phyloP scores from a whole-genome alignment of 64 coral and sea anemone species.

The Montipora foliosa region DNA sequence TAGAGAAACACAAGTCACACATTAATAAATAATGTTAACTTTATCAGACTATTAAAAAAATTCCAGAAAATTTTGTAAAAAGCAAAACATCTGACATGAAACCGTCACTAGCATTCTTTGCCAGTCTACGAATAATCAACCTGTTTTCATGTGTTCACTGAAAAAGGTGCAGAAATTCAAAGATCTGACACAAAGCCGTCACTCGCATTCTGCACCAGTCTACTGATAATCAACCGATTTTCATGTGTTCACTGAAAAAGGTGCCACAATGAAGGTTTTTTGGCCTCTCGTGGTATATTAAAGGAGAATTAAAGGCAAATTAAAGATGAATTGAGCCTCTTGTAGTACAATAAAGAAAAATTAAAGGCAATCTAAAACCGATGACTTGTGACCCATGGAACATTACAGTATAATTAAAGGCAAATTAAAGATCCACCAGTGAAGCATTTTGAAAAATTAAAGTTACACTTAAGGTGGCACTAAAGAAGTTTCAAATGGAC shows the following conservation, averaged over 20 bases:
- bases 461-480: conserved; percentile 5
- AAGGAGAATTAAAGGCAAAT: conserved; percentile 9
- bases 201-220: too few species aligned
- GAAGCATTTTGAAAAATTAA: not conserved
- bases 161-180: too few species aligned
- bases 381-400: not conserved
- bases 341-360: not conserved
- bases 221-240: too few species aligned
- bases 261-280: not conserved
- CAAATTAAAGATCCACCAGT: not conserved
- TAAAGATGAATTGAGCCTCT: not conserved
- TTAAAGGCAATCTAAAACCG: conserved; percentile 2
- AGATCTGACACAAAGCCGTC: too few species aligned
- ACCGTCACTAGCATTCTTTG: not conserved
- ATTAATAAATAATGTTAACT: not conserved
- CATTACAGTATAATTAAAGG: not conserved
- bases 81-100: not conserved
- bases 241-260: not conserved
- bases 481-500: not conserved
- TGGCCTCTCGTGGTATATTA: not conserved
- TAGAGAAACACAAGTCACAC: conserved; percentile 13
- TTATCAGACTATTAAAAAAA: conserved; percentile 14
- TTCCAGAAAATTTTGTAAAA: conserved; percentile 2
- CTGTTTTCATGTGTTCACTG: not conserved
- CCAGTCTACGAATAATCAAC: not conserved